phyloP scores from a whole-genome alignment of 2,113 vertebrate species.

The Corapipo altera region DNA sequence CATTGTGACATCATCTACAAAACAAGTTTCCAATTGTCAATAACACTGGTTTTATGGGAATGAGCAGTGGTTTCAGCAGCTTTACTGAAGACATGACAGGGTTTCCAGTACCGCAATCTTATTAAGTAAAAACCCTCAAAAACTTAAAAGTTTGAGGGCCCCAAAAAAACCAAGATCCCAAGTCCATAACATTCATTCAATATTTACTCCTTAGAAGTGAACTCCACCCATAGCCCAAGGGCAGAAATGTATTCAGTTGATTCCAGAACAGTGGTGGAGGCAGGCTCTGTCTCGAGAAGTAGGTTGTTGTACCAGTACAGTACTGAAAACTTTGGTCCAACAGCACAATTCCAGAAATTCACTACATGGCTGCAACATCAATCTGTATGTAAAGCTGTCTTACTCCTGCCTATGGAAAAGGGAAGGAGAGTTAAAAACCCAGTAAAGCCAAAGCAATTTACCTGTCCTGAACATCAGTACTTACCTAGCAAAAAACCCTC shows the following conservation, averaged over 20 bases:
- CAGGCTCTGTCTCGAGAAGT: slow-evolving; percentile 42
- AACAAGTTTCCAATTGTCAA: slow-evolving; percentile 54
- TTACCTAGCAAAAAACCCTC: background rate
- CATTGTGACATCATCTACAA: slow-evolving; percentile 71
- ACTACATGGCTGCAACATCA: slow-evolving; percentile 89
- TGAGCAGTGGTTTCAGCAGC: slow-evolving; percentile 70
- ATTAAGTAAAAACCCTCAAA: slow-evolving; percentile 45
- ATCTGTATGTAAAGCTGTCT: slow-evolving; percentile 96
- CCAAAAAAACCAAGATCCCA: slow-evolving; percentile 55
- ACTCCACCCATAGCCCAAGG: background rate
- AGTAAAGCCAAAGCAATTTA: background rate
- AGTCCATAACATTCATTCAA: slow-evolving; percentile 45
- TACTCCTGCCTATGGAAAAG: slow-evolving; percentile 83
- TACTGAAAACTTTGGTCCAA: slow-evolving; percentile 85
- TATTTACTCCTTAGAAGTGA: slow-evolving; percentile 30
- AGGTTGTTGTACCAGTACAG: slow-evolving; percentile 68
- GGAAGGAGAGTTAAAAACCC: background rate
- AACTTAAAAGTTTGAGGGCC: slow-evolving; percentile 29
- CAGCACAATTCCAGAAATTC: slow-evolving; percentile 38
- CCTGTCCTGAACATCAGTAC: background rate
- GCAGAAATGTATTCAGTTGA: background rate
- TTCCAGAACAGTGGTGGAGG: slow-evolving; percentile 3
- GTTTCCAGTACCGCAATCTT: slow-evolving; percentile 48
- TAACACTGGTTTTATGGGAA: slow-evolving; percentile 75
- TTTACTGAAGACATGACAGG: slow-evolving; percentile 65